Evolutionary conservation across 2,113 vertebrate genomes (phyloP), one percentile per base, ranked within the genome.

Genomic region (Nothobranchius furzeri): DNA sequence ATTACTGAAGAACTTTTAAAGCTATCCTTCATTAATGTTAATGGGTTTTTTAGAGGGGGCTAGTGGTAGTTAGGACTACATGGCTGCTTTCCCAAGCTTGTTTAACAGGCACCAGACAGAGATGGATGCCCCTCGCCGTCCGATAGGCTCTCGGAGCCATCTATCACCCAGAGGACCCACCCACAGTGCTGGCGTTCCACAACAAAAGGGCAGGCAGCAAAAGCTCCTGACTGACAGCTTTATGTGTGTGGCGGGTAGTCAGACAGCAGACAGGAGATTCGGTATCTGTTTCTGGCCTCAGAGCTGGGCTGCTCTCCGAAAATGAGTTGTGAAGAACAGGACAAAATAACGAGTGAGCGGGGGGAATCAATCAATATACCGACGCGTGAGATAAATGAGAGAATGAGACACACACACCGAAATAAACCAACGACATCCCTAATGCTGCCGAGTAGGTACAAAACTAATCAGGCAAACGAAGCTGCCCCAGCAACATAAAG

Each of bases 1-100:
- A 90, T 92, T 91, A 91, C 86, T 62, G 86, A 52, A 89, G 89
- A 91, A 92, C 90, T 87, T 91, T 91, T 89, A 92, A 91, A 90
- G 87, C 85, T 88, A 90, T 87, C 89, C 89, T 92, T 93, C 92
- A 93, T 92, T 92, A 91, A 91, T 91, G 91, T 93, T 93, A 93
- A 93, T 91, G 87, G 60, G 8, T 55, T 89, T 91, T 92, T 92
- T 91, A 91, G 90, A 90, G 83, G 86, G 83, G 90, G 90, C 90
- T 90, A 92, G 89, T 88, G 85, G 82, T 91, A 90, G 90, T 92
- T 90, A 91, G 90, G 85, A 81, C 88, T 89, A 91, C 89, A 92
- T 91, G 91, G 91, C 89, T 87, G 86, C 87, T 84, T 90, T 92
- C 90, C 91, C 90, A 88, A 90, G 90, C 87, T 91, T 91, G 88